Percentiles rank a stretch among this genome's conserved stretches.
These are phyloP conservation scores for Staurois parvus DNA, from an alignment of 2,797 vertebrate species.

Conservation along the genomic window DNA sequence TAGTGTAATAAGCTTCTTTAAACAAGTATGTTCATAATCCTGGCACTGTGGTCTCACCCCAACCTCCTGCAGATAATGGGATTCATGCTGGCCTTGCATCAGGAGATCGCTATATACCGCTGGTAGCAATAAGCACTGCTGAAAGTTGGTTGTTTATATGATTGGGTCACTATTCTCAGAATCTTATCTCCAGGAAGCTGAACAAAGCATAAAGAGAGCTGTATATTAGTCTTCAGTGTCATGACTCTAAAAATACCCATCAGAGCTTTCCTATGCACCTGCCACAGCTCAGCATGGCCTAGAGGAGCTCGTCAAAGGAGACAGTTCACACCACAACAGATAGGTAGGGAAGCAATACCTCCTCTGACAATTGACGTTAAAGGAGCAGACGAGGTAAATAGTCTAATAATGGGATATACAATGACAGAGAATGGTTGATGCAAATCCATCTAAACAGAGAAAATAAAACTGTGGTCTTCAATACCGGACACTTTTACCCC, in stretches of 20 bases:
- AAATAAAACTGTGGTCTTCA: no score
- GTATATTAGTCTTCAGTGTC: conserved; percentile 48
- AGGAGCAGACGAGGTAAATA: background rate
- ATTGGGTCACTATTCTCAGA: conserved; percentile 44
- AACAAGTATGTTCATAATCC: conserved; percentile 76
- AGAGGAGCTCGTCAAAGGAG: conserved; percentile 13
- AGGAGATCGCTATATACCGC: background rate
- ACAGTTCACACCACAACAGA: conserved; percentile 4
- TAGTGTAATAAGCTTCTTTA: conserved; percentile 73
- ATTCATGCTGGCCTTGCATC: conserved; percentile 25
- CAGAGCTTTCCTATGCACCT: conserved; percentile 16
- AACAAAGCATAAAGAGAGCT: conserved; percentile 9
- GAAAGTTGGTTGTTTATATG: conserved; percentile 34
- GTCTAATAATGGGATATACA: conserved; percentile 5
- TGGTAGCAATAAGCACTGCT: conserved; percentile 9
- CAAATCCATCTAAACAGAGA: no score
- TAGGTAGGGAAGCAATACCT: conserved; percentile 4
- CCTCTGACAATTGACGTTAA: background rate
- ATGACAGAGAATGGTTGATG: no score
- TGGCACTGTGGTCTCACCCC: conserved; percentile 1
- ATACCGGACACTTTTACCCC: no score
- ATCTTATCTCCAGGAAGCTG: conserved; percentile 38
- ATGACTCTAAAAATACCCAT: conserved; percentile 41
- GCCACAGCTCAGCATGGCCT: conserved; percentile 4
- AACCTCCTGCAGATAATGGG: conserved; percentile 39